Evolutionary conservation across 92 coral and sea anemone species (phyloP), one percentile per base, ranked within the genome.

Genomic region (Epizoanthus scotinus): DNA sequence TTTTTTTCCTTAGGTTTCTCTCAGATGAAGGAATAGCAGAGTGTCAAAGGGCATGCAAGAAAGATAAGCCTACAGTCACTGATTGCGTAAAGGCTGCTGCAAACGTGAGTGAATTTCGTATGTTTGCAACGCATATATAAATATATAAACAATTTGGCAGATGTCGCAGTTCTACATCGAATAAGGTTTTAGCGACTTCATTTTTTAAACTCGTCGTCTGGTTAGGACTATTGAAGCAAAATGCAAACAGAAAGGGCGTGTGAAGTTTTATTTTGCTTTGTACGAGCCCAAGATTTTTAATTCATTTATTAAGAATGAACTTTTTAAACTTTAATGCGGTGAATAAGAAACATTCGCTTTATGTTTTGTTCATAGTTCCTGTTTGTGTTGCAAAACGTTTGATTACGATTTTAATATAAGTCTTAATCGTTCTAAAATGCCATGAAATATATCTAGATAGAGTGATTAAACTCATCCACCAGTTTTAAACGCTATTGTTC

Each of bases 1-100:
- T 58, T 75, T 59, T 44, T 68, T 67, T 34, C 55, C 85, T 61
- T 68, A 92, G 97, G 97, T 92, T 87, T 92, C 97, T 92, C 90
- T 92, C 92, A 68, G 60, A 90, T 83, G 98, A 93, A 87, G 99
- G 98, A 65, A 79, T 95, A 82, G 96, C 98, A 67, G 94, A 93
- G 80, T 95, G 98, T 84, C 86, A 89, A 84, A 89, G 84, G 83
- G 92, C 87, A 47, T 89, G 97, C 85, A 89, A 69, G 73, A 88
- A 89, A 87, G 94, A 86, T 55, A 89, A 93, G 79, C 91, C 92
- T 29, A 84, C 98, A 75, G 80, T 83, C 69, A 87, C 91, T 74
- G 93, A 93, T 69, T 71, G 83, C 28, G 85, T 87, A 70, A 93
- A 86, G 84, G 97, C 98, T 85, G 99, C 99, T 88, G 87, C 88